Evolutionary conservation across 2,797 vertebrate species (phyloP), one percentile per base, ranked within the genome.

Genomic region (Acanthornis magna): DNA sequence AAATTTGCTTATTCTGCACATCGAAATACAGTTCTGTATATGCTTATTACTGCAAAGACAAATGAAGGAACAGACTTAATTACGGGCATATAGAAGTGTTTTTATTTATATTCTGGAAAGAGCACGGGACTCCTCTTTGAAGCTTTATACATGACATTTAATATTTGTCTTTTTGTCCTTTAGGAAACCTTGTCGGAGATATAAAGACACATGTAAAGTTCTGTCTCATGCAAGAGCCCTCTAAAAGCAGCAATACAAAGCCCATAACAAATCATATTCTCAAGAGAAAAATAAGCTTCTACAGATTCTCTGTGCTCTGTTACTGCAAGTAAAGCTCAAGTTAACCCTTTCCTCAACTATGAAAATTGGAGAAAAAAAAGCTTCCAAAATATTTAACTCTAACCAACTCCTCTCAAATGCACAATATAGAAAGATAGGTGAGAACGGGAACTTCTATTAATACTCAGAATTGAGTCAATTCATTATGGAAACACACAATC

Each of bases 381-480:
- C 66, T 81, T 45, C 38, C 48, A 16, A 73, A 34, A 47, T 32
- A 27, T 51, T 70, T 34, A 26, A 23, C 80, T 63, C 26, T 16
- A 1, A 74, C 6, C 40, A 62, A 62, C 10, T 62, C 18, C 25
- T 30, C 42, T n/a, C 4, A 62, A 8, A 62, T 0, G 3, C 17
- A 51, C 17, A 58, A 34, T 5, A 30, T 0, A 29, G 8, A 53
- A 54, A 48, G 30, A 45, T 4, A 51, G 0, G 0, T 3, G 61
- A 36, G 23, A 66, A 68, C 0, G 30, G 7, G 18, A n/a, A 55
- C 27, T 70, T 38, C 58, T 73, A 29, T 30, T n/a, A 47, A 61
- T 5, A 45, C 14, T 34, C 13, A 36, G 10, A 57, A 58, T 23
- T 53, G 38, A 29, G 26, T n/a, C n/a, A 58, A 57, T n/a, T 53